Evolutionary conservation across 1,140 invertebrate species (phyloP), one percentile per base, ranked within the genome.

Genomic region (Ylistrum balloti): DNA sequence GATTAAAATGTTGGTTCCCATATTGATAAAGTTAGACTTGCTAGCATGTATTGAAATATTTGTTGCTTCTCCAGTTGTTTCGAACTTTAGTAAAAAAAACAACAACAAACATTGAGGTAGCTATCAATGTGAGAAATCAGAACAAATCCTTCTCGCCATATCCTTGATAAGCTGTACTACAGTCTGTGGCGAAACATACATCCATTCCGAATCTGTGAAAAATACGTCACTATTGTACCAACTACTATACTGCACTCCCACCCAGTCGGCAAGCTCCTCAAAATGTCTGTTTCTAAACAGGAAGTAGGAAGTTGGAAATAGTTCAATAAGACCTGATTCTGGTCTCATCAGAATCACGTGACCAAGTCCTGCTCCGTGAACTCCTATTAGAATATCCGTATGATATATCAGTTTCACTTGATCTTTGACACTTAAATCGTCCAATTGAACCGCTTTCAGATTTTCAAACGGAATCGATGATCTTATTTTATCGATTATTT

Each of bases 341-440:
- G 99, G 98, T 0, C 98, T 98, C 93, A 99, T 96, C 96, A 99
- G 99, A 89, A 99, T 96, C 41, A 98, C 95, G 97, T 99, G 99
- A 0, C 99, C 99, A 13, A 99, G 95, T 0, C 99, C 99, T 91
- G 99, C 98, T 33, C 99, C 99, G 96, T 99, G 99, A 96, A 99
- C 99, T 41, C 99, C 99, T 95, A 99, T 98, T 89, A 99, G 97
- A 91, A 99, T 97, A 96, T 99, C 98, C 0, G 98, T 97, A 94
- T 99, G 98, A 85, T 88, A 86, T 32, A 93, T 90, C 9, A 88
- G 17, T 85, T 91, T n/a, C n/a, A 93, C 86, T 89, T 93, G 92
- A 13, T 92, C 35, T 88, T 88, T 33, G 28, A 93, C 88, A 9
- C 45, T 35, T 15, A 91, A 87, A 20, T 85, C 32, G n/a, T 93